These are phyloP conservation scores for Pasiphila rectangulata DNA, from an alignment of 2,888 invertebrate genomes.

Conservation along the genomic window DNA sequence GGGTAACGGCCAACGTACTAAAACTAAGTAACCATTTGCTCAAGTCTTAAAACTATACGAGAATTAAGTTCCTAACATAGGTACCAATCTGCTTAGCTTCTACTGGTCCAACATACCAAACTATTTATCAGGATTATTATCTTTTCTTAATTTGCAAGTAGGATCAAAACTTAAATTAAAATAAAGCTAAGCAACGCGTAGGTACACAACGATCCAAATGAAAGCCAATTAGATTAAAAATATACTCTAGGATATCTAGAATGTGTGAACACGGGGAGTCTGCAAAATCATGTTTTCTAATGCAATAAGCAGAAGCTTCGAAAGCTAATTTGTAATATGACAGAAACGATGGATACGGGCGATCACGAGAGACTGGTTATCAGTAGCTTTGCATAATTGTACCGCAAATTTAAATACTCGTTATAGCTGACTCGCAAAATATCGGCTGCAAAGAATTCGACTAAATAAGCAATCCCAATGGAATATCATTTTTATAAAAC, in stretches of 20 bases:
- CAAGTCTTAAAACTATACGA: too few species aligned
- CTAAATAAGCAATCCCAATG: not conserved
- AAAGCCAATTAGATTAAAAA: constrained; percentile 13
- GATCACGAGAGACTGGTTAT: not conserved
- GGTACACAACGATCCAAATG: constrained; percentile 4
- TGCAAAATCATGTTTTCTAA: constrained; percentile 28
- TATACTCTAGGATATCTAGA: constrained; percentile 21
- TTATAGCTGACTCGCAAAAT: not conserved
- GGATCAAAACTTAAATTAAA: too few species aligned
- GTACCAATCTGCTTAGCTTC: too few species aligned
- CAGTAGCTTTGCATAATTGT: constrained; percentile 5
- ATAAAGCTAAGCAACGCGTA: too few species aligned
- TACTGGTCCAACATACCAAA: too few species aligned
- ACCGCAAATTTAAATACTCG: not conserved
- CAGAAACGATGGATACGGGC: constrained; percentile 24
- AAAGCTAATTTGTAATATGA: constrained; percentile 34
- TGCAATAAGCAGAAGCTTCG: constrained; percentile 28
- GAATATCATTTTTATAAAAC: not conserved
- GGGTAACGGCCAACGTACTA: too few species aligned
- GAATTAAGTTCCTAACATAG: too few species aligned
- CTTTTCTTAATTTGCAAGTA: too few species aligned
- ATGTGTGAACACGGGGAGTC: constrained; percentile 23
- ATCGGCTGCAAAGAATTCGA: not conserved
- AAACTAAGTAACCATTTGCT: too few species aligned
- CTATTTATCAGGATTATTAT: too few species aligned